phyloP scores from a whole-genome alignment of 2,888 invertebrate genomes.

The Tipula lateralis region DNA sequence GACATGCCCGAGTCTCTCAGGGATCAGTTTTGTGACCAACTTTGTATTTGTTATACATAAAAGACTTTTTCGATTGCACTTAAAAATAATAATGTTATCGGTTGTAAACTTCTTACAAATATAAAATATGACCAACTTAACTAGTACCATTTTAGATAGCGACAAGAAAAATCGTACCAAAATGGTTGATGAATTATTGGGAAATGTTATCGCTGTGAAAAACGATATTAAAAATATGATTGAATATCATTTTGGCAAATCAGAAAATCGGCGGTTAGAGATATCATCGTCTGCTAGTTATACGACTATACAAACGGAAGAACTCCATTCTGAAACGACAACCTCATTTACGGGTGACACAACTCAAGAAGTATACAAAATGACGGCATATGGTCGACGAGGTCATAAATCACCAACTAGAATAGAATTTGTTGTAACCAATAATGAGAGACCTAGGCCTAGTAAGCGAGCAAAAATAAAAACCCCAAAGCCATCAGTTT shows the following conservation, averaged over 20 bases:
- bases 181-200: neutral
- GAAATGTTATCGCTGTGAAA: neutral
- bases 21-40: no score
- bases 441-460: neutral
- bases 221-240: neutral
- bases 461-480: neutral
- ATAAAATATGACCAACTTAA: neutral
- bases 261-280: neutral
- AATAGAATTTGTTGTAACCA: neutral
- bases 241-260: neutral
- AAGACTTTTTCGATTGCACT: no score
- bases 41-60: no score
- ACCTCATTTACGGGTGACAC: neutral
- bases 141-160: neutral
- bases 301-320: neutral
- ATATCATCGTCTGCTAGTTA: neutral
- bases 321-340: neutral
- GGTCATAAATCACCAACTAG: constrained; percentile 25
- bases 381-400: neutral
- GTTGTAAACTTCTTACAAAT: no score
- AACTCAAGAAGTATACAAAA: constrained; percentile 6
- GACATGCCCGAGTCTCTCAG: no score
- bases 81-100: no score
- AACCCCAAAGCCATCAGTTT: neutral
- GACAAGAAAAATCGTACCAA: neutral